These are phyloP conservation scores for Centropristis striata DNA, from an alignment of 2,113 vertebrate species.

Conservation along the genomic window DNA sequence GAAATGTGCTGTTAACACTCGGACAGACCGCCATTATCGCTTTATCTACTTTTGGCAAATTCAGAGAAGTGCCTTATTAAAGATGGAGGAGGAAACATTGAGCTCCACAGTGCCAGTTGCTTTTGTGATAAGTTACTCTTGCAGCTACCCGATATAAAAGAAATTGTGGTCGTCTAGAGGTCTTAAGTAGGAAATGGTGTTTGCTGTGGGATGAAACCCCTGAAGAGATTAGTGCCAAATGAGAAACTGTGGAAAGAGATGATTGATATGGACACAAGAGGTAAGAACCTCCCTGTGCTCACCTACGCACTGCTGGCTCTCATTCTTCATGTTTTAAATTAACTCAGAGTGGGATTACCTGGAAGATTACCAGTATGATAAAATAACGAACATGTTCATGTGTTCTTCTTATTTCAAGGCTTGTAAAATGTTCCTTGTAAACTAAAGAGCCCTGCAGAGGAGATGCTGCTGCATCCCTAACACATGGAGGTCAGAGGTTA, in stretches of 20 bases:
- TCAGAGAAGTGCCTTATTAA: conserved; percentile 19
- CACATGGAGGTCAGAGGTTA: background rate
- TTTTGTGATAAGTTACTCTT: conserved; percentile 4
- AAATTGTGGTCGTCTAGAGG: conserved; percentile 20
- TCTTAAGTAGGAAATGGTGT: conserved; percentile 46
- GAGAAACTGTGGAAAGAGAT: conserved; percentile 46
- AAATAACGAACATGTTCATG: background rate
- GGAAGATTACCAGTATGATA: background rate
- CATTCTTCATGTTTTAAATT: conserved; percentile 1
- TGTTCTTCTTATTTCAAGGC: background rate
- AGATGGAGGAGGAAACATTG: background rate
- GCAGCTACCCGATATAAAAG: background rate
- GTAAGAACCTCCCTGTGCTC: background rate
- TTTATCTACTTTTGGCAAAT: conserved; percentile 59
- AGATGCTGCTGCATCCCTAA: background rate
- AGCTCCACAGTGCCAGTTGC: conserved; percentile 2
- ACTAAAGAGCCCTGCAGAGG: background rate
- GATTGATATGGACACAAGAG: conserved; percentile 30
- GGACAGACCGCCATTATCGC: conserved; percentile 56
- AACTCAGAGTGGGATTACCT: conserved; percentile 10
- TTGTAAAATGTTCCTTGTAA: background rate
- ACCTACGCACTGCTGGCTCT: background rate
- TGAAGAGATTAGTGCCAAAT: conserved; percentile 55
- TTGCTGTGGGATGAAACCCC: conserved; percentile 50
- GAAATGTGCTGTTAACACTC: conserved; percentile 60